These are phyloP conservation scores for Drosophila dunni DNA, from an alignment of 1,140 invertebrate genomes.

Conservation along the genomic window DNA sequence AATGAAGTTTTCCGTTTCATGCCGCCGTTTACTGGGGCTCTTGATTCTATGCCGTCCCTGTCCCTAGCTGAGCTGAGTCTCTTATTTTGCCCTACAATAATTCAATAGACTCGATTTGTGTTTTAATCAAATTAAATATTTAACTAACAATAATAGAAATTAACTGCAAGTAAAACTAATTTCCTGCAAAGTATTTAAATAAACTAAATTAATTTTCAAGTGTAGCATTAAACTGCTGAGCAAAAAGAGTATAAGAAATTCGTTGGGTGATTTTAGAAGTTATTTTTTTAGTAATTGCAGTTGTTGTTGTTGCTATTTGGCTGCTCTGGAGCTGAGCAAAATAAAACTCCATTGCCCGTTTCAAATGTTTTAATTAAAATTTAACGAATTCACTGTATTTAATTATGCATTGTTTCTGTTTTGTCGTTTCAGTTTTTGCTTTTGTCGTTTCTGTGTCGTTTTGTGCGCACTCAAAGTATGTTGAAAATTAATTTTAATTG, in stretches of 20 bases:
- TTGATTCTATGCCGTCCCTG: conserved; percentile 2
- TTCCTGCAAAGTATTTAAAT: no score
- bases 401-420: conserved; percentile 76
- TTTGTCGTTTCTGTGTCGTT: neutral
- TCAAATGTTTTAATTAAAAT: conserved; percentile 83
- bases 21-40: conserved; percentile 55
- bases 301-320: conserved; percentile 43
- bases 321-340: conserved; percentile 52
- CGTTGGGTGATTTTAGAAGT: neutral
- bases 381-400: conserved; percentile 81
- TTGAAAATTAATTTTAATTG: conserved; percentile 79
- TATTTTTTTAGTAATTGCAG: conserved; percentile 1
- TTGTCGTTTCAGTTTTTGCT: conserved; percentile 16
- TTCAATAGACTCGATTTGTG: conserved; percentile 3
- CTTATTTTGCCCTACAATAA: conserved; percentile 34
- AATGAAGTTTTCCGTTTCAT: conserved; percentile 79
- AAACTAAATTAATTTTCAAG: neutral
- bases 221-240: neutral
- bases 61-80: conserved; percentile 6
- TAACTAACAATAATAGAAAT: no score
- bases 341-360: conserved; percentile 79
- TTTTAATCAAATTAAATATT: conserved; percentile 10
- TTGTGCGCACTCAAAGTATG: conserved; percentile 49
- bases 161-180: no score
- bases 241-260: neutral